Evolutionary conservation across 2,888 invertebrate species (phyloP), one percentile per base, ranked within the genome.

Genomic region (Dioctria rufipes): DNA sequence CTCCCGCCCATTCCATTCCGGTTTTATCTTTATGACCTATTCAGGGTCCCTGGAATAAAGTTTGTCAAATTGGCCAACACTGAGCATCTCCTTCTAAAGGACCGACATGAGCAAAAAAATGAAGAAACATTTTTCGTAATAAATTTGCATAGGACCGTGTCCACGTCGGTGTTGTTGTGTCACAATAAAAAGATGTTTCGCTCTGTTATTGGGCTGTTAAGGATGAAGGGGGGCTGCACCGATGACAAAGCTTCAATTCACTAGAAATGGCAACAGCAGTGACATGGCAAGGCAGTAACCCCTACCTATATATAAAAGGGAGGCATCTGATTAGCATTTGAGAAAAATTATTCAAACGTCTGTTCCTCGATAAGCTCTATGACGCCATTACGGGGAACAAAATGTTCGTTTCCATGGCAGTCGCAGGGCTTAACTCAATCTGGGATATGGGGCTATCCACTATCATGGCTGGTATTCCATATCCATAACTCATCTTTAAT

Each of bases 111-210:
- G 77, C 11, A 54, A 63, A 77, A 75, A 77, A 63, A 77, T 77
- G 46, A 77, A 77, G 77, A 63, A 77, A 77, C 58, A 77, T 77
- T 77, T 77, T 77, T 77, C 63, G 77, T 54, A 46, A 78, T 82
- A 82, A 82, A 82, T 82, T 82, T 82, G 78, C 75, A 82, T 82
- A 73, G 42, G 65, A 73, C 65, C 79, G 37, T 61, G 51, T 51
- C 25, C 25, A 25, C 11, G 67, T 67, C 49, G 67, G 43, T 81
- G 60, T 65, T 69, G 61, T 80, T 65, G 65, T 63, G 80, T 73
- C 78, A 80, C 75, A 80, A 82, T 82, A 82, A 80, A 78, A 82
- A 80, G 82, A 80, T 82, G 80, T 78, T 82, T 60, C 13, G 43
- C 78, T 60, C 65, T 77, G 63, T 78, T 82, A 82, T 80, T 80